phyloP scores from a whole-genome alignment of 2,113 vertebrate species.

The Montifringilla adamsi region DNA sequence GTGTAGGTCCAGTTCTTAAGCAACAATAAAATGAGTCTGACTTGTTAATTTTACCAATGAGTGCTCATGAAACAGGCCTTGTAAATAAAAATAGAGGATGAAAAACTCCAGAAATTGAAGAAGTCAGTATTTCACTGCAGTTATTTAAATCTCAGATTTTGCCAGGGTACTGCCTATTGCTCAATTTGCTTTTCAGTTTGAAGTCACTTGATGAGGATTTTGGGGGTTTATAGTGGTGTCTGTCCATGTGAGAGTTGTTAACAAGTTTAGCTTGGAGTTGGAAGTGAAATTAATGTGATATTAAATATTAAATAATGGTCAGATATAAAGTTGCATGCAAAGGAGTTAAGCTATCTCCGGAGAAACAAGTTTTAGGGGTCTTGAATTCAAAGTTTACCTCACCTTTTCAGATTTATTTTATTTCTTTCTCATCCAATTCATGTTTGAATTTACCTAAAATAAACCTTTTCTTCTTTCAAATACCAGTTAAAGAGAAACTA shows the following conservation, averaged over 20 bases:
- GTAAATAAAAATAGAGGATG: background rate
- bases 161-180: background rate
- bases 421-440: background rate
- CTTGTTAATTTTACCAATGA: background rate
- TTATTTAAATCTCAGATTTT: background rate
- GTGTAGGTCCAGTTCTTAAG: background rate
- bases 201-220: background rate
- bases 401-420: background rate
- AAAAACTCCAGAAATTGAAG: background rate
- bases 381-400: background rate
- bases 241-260: background rate
- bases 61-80: background rate
- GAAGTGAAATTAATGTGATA: background rate
- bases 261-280: background rate
- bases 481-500: conserved; percentile 95
- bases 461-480: conserved; percentile 27
- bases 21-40: background rate
- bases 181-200: background rate
- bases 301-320: background rate
- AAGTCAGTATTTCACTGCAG: background rate
- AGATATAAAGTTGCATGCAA: background rate
- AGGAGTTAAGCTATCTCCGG: background rate
- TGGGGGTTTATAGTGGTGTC: background rate
- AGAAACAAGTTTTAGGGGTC: background rate
- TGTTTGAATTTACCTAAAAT: background rate